phyloP scores from a whole-genome alignment of 2,113 vertebrate species.

The Gopherus flavomarginatus region DNA sequence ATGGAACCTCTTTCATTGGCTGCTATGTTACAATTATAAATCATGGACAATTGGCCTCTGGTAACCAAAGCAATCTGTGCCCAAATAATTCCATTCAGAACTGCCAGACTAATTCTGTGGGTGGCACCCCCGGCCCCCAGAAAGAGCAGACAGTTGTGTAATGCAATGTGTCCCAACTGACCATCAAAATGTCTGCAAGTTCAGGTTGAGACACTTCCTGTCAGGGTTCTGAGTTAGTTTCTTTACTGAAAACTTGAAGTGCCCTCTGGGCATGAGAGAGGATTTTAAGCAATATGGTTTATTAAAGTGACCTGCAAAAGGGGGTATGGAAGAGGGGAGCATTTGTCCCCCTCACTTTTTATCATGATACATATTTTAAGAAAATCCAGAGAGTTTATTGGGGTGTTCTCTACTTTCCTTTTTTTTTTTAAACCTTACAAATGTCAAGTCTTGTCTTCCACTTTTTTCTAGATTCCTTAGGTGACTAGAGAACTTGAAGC shows the following conservation, averaged over 20 bases:
- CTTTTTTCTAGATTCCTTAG: not conserved
- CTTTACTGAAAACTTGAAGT: not conserved
- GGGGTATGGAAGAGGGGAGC: not conserved
- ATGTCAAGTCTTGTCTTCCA: not conserved
- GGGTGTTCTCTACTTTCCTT: not conserved
- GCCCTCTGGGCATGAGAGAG: not conserved
- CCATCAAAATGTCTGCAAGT: not conserved
- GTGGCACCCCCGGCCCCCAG: accelerated
- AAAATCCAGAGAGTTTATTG: not conserved
- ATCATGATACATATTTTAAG: not conserved
- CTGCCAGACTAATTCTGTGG: not conserved
- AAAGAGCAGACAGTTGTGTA: not conserved
- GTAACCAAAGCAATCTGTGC: not conserved
- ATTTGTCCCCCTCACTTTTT: not conserved
- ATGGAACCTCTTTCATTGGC: not conserved
- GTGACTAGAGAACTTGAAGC: not conserved
- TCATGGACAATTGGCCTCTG: not conserved
- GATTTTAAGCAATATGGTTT: not conserved
- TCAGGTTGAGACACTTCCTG: not conserved
- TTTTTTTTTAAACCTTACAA: not conserved
- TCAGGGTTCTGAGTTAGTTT: not conserved
- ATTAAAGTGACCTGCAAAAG: not conserved
- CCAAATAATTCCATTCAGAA: not conserved
- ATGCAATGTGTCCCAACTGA: not conserved
- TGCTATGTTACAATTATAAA: not conserved